Base-by-base conservation (phyloP, 2,888 invertebrate genomes). In the Euzophera pinguis region DNA sequence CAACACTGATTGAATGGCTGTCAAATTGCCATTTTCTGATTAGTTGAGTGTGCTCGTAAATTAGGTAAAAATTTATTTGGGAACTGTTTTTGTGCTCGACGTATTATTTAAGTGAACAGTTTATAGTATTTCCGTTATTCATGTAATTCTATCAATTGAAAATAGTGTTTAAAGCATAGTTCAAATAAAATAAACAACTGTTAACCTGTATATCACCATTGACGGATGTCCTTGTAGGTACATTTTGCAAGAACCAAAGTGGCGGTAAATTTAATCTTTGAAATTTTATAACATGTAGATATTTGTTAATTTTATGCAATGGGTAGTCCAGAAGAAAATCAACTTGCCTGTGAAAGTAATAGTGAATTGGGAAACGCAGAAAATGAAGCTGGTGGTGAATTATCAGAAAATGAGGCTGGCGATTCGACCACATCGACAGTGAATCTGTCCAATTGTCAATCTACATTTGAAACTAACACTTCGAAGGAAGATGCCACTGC, bases 221-320 rank as follows among this genome's bases (percentile, higher is more conserved):
- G 87, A 86, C 89, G 85, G 88, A 87, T 86, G 86, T 85, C 86
- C 86, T 86, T 87, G 85, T n/a, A n/a, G n/a, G n/a, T 84, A 77
- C 77, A 81, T 83, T 85, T 87, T 81, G 82, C 82, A 81, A 85
- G 76, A 81, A 74, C 68, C 72, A 65, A 64, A 80, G 81, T 86
- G 89, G 90, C 90, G 90, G 88, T 77, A 90, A 89, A 85, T 90
- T 89, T 78, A 69, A 88, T 71, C 84, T 81, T 73, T 69, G 63
- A 60, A 63, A 72, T 75, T 68, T 64, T 69, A 62, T 60, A 81
- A 67, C 62, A 81, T 81, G 84, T 81, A 62, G 61, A 56, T 62
- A 27, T 63, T 22, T 54, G 53, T 13, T 54, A 41, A 52, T 54
- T 50, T 65, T 59, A 60, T 65, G 81, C 74, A 69, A 90, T 90